phyloP scores from a whole-genome alignment of 2,113 vertebrate species.

The Myrmecophaga tridactyla region DNA sequence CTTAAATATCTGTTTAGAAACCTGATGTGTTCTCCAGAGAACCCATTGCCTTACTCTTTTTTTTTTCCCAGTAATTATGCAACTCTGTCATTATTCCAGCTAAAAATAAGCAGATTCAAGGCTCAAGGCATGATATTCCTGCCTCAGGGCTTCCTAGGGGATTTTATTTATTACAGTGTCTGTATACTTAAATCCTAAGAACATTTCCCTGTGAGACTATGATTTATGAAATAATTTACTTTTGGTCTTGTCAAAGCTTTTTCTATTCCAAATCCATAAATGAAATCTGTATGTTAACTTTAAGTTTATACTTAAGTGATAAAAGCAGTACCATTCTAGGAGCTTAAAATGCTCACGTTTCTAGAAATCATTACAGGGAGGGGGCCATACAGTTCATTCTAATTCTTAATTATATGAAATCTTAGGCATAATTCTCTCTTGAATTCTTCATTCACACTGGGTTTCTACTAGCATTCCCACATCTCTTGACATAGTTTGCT shows the following conservation, averaged over 20 bases:
- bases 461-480: background rate
- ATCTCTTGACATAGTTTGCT: background rate
- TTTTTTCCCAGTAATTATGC: background rate
- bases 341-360: background rate
- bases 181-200: background rate
- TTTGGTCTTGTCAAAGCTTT: background rate
- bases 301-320: background rate
- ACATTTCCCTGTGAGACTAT: background rate
- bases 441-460: background rate
- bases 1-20: background rate
- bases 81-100: background rate
- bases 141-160: background rate
- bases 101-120: background rate
- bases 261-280: background rate
- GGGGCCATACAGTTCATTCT: background rate
- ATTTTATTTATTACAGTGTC: slow-evolving; percentile 2
- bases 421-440: background rate
- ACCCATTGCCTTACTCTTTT: background rate
- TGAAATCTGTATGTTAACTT: background rate
- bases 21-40: background rate
- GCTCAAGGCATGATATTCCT: background rate
- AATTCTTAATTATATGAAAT: background rate
- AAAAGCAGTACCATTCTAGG: slow-evolving; percentile 2
- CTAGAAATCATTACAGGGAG: background rate
- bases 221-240: background rate